These are phyloP conservation scores for Ammospiza caudacuta DNA, from an alignment of 2,113 vertebrate genomes.

Conservation along the genomic window DNA sequence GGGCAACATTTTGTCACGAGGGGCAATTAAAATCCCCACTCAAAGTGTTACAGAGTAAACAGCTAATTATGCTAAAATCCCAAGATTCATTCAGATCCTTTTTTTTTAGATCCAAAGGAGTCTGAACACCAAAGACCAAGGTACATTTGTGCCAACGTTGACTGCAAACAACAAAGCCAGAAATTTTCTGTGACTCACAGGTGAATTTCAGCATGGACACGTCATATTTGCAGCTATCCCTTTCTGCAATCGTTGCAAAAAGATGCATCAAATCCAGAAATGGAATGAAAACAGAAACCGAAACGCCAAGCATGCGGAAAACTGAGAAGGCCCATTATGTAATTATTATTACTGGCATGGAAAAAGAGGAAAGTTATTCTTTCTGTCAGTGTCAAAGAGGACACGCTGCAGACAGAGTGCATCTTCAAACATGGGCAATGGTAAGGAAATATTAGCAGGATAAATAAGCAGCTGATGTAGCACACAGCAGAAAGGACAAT, in stretches of 20 bases:
- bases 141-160: accelerated
- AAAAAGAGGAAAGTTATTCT: background rate
- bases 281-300: background rate
- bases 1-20: background rate
- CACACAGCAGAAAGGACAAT: background rate
- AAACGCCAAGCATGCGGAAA: background rate
- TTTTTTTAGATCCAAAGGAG: background rate
- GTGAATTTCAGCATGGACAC: background rate
- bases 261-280: background rate
- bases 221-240: background rate
- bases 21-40: background rate
- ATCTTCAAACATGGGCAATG: background rate
- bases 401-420: background rate
- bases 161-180: background rate
- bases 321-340: background rate
- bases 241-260: background rate
- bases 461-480: background rate
- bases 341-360: background rate
- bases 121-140: background rate
- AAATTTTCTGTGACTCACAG: background rate
- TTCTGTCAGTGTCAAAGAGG: background rate
- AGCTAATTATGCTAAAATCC: background rate
- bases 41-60: background rate
- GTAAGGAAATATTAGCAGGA: background rate
- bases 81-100: background rate